Base-by-base conservation (phyloP, 1,140 invertebrate species). In the Dendrolimus punctatus region DNA sequence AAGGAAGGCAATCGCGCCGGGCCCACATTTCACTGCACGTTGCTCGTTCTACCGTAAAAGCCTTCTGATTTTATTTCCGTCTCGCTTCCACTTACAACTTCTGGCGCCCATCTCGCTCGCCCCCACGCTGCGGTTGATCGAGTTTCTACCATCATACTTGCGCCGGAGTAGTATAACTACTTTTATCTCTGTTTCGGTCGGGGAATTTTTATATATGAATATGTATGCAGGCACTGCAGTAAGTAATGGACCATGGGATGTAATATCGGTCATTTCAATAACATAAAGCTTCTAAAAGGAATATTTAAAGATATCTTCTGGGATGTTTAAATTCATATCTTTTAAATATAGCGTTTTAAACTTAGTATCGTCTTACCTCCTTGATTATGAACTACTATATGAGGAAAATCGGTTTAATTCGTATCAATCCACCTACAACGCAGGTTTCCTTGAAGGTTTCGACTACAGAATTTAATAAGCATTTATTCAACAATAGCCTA, bases 91-190 rank as follows among this genome's bases (percentile, higher is more conserved):
- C 61, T 36, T 40, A 41, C 40, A 37, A 23, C 40, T 61, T 56
- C 55, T 58, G 51, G 66, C 36, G 51, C 47, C 48, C 41, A 45
- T 85, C 68, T 68, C 70, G 40, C 55, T 82, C 68, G 49, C 69
- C 65, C 78, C 61, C 57, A 67, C 62, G 72, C 65, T 68, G 68
- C 62, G 75, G 64, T 64, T 77, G 79, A 85, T 85, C 81, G 73
- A 85, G 78, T 81, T 83, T 77, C 76, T 83, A 83, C 81, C 76
- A 81, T 83, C 80, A 79, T 82, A 76, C 80, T 85, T 81, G 73
- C 76, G 71, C 75, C 69, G 63, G 79, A 80, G 81, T 71, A 71
- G 80, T 85, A 75, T 68, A 79, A 83, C 79, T 81, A 82, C 76
- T 80, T 85, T 83, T 83, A 80, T 81, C 66, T 76, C 71, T 73